phyloP scores from a whole-genome alignment of 2,797 vertebrate species.

The Myiotriccus ornatus region DNA sequence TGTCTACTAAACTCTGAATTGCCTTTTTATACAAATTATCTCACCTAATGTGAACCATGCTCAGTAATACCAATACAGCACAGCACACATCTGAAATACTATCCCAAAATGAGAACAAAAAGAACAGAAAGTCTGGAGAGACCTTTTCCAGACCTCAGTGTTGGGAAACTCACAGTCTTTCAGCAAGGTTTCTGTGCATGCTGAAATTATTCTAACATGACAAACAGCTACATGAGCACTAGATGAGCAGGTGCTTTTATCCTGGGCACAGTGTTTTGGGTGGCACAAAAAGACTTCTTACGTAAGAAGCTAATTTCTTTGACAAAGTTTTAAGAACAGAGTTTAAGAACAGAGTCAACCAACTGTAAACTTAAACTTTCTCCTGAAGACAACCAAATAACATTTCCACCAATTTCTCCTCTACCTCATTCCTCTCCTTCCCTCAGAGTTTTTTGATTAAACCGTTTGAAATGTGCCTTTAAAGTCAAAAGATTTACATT shows the following conservation, averaged over 20 bases:
- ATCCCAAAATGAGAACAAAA: background rate
- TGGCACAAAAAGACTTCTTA: background rate
- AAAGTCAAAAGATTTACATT: background rate
- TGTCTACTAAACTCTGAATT: background rate
- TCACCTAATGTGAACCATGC: background rate
- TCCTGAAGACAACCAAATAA: background rate
- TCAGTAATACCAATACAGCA: background rate
- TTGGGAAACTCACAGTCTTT: background rate
- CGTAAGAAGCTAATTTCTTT: background rate
- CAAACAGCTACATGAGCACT: background rate
- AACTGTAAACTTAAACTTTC: background rate
- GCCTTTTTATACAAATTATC: background rate
- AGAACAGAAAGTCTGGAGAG: background rate
- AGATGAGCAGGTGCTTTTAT: background rate
- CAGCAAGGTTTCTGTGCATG: background rate
- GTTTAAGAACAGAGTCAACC: background rate
- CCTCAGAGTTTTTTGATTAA: background rate
- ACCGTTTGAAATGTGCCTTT: background rate
- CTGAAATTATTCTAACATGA: background rate
- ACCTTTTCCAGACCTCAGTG: background rate
- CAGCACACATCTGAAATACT: background rate
- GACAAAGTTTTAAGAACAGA: background rate
- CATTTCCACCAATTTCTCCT: background rate
- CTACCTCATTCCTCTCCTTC: background rate
- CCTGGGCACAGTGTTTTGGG: background rate